phyloP scores from a whole-genome alignment of 1,140 invertebrate species.

The Thalassaphorura encarpata region DNA sequence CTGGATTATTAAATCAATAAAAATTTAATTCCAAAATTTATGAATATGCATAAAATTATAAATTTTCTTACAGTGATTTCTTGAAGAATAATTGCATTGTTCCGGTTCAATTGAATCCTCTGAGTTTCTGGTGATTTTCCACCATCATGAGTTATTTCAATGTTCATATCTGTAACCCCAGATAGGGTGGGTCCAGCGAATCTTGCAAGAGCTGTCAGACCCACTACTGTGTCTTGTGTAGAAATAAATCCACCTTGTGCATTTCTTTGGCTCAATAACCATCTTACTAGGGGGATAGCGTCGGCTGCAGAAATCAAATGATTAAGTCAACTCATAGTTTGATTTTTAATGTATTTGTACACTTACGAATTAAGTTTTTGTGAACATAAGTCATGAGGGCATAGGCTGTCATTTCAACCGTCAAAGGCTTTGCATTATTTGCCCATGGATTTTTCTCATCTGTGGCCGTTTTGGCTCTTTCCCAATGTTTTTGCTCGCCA shows the following conservation, averaged over 20 bases:
- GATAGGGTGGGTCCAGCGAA: slow-evolving; percentile 52
- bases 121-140: slow-evolving; percentile 38
- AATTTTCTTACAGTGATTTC: slow-evolving; percentile 46
- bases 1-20: slow-evolving; percentile 35
- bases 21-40: not conserved
- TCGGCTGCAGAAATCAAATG: slow-evolving; percentile 39
- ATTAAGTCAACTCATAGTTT: too few species aligned
- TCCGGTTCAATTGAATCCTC: slow-evolving; percentile 49
- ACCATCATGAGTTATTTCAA: slow-evolving; percentile 45
- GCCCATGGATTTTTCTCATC: slow-evolving; percentile 65
- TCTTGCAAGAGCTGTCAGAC: slow-evolving; percentile 55
- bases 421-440: slow-evolving; percentile 55
- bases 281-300: slow-evolving; percentile 67
- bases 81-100: slow-evolving; percentile 64
- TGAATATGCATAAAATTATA: not conserved
- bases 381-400: slow-evolving; percentile 57
- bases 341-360: too few species aligned
- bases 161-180: slow-evolving; percentile 46
- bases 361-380: slow-evolving; percentile 45
- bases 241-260: slow-evolving; percentile 70
- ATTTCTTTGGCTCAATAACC: slow-evolving; percentile 73
- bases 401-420: slow-evolving; percentile 83
- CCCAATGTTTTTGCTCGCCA: slow-evolving; percentile 26
- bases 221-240: slow-evolving; percentile 46
- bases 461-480: slow-evolving; percentile 33